A percentile compares a stretch with the other conserved stretches of the same genome.
phyloP scores from a whole-genome alignment of 2,113 vertebrate genomes.

The Ctenodactylus gundi region DNA sequence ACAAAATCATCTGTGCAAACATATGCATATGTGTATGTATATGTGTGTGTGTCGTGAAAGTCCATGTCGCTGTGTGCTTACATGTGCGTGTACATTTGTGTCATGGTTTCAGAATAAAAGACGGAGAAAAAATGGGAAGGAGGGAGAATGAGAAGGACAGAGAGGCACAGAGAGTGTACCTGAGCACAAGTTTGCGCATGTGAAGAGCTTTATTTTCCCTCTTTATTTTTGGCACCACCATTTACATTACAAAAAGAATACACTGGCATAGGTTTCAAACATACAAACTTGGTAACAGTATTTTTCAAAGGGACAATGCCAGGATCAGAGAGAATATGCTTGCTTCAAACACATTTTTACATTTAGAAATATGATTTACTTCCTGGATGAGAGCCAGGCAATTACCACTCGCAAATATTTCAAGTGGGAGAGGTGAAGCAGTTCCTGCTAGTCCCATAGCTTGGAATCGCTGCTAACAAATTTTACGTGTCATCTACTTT shows the following conservation, averaged over 20 bases:
- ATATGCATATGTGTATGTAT: background rate
- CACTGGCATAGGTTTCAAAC: conserved; percentile 26
- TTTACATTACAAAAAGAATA: conserved; percentile 54
- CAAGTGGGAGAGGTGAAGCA: conserved; percentile 52
- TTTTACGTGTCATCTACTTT: conserved; percentile 53
- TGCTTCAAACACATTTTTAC: conserved; percentile 33
- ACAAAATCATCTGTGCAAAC: background rate
- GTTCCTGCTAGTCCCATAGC: conserved; percentile 30
- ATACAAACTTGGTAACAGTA: background rate
- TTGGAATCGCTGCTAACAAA: conserved; percentile 47
- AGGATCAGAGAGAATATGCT: conserved; percentile 41
- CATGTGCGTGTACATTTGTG: background rate
- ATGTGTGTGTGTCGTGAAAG: background rate
- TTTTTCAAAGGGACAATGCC: background rate
- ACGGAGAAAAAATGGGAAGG: no score
- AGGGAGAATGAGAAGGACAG: background rate
- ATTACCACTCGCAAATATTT: conserved; percentile 59
- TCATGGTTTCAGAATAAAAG: no score
- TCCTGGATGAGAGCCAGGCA: background rate
- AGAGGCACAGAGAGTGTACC: background rate
- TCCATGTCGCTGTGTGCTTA: background rate
- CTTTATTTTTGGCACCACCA: conserved; percentile 40
- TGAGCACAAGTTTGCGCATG: background rate
- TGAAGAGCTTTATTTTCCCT: conserved; percentile 23
- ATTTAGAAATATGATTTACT: conserved; percentile 58